phyloP scores from a whole-genome alignment of 2,797 vertebrate genomes.

The Danio jaintianensis region DNA sequence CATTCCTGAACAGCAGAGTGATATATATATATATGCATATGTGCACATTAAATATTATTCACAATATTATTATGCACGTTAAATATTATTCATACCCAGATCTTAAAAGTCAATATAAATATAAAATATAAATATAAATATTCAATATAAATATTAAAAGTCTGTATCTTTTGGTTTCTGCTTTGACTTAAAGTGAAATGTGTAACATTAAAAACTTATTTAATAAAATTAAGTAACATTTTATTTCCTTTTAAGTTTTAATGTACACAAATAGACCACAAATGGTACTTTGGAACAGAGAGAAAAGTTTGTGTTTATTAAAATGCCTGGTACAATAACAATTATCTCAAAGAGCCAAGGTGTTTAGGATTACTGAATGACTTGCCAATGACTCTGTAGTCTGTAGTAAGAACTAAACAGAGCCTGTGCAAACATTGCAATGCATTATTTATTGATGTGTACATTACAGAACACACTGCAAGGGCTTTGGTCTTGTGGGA shows the following conservation, averaged over 20 bases:
- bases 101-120: no score
- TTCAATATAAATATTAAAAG: background rate
- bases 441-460: constrained; percentile 65
- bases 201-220: background rate
- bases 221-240: background rate
- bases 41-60: no score
- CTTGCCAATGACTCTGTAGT: constrained; percentile 49
- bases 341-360: constrained; percentile 49
- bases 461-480: constrained; percentile 56
- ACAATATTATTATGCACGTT: no score
- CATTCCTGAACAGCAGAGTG: no score
- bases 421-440: constrained; percentile 56
- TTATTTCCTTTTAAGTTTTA: constrained; percentile 2
- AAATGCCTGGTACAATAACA: constrained; percentile 19
- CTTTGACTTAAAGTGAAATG: background rate
- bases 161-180: background rate
- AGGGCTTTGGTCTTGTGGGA: constrained; percentile 49
- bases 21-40: no score
- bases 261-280: constrained; percentile 13
- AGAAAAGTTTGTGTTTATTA: background rate
- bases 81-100: no score
- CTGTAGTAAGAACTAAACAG: constrained; percentile 47
- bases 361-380: constrained; percentile 55
- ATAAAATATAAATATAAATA: no score
- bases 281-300: background rate